Evolutionary conservation across 2,888 invertebrate genomes (phyloP).

Genomic region (Fragum whitleyi): DNA sequence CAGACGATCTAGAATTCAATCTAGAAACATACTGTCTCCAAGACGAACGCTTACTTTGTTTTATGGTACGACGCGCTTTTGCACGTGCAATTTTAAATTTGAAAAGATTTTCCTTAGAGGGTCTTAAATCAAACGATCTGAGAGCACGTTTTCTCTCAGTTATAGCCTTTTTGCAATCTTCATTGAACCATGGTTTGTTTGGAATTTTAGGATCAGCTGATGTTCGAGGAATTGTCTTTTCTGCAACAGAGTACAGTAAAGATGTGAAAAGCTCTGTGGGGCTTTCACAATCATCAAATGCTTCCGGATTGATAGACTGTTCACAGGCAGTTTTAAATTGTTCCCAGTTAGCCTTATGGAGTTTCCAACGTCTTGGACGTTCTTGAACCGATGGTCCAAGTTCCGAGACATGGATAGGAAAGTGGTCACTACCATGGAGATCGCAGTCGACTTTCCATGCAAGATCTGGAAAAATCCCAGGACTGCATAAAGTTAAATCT

Average conservation of each 20-base stretch:
- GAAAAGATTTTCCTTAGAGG: not conserved
- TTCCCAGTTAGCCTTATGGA: not conserved
- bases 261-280: not conserved
- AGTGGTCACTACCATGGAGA: conserved; percentile 9
- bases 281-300: not conserved
- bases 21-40: not conserved
- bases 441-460: not conserved
- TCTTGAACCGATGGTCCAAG: not conserved
- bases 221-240: not conserved
- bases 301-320: too few relatives aligned
- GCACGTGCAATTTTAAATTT: conserved; percentile 14
- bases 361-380: not conserved
- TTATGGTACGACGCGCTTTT: not conserved
- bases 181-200: not conserved
- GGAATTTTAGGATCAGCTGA: not conserved
- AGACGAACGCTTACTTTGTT: too few relatives aligned
- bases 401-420: not conserved
- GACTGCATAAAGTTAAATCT: not conserved
- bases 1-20: conserved; percentile 18
- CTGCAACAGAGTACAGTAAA: not conserved
- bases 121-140: not conserved
- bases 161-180: conserved; percentile 14
- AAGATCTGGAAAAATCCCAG: not conserved
- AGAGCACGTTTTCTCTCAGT: not conserved
- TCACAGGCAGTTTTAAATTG: too few relatives aligned